A percentile compares a stretch with the other conserved stretches of the same genome.
phyloP scores from a whole-genome alignment of 2,888 invertebrate species.

The Hypomecis atomaria region DNA sequence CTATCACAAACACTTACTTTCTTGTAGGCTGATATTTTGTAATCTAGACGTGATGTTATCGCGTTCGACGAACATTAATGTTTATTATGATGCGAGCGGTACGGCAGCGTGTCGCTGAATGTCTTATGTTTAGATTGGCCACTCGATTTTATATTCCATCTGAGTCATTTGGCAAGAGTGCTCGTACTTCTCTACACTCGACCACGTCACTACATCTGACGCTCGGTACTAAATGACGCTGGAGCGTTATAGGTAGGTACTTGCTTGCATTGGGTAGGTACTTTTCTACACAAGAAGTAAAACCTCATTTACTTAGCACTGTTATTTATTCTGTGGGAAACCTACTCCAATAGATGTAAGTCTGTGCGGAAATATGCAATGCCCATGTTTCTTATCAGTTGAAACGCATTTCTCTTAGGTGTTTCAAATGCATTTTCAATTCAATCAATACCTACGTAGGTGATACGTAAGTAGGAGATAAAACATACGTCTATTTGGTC shows the following conservation, averaged over 20 bases:
- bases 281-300: background rate
- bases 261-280: slow-evolving; percentile 9
- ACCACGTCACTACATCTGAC: slow-evolving; percentile 72
- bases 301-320: background rate
- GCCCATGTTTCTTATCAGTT: slow-evolving; percentile 18
- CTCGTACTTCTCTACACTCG: slow-evolving; percentile 50
- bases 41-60: slow-evolving; percentile 68
- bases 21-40: slow-evolving; percentile 67
- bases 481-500: background rate
- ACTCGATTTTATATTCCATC: slow-evolving; percentile 70
- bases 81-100: slow-evolving; percentile 46
- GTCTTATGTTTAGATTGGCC: slow-evolving; percentile 56
- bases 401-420: background rate
- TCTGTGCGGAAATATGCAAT: background rate
- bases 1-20: slow-evolving; percentile 62
- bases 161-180: slow-evolving; percentile 78
- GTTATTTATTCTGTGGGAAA: too few species aligned
- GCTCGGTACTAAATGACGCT: slow-evolving; percentile 64
- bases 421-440: slow-evolving; percentile 12
- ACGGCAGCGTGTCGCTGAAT: slow-evolving; percentile 60
- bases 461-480: background rate
- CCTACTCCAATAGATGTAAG: background rate
- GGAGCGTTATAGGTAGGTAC: slow-evolving; percentile 47
- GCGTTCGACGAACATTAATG: slow-evolving; percentile 75
- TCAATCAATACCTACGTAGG: slow-evolving; percentile 4